Conservation (phyloP, 2,797 vertebrate genomes). For the Cynopterus sphinx region DNA sequence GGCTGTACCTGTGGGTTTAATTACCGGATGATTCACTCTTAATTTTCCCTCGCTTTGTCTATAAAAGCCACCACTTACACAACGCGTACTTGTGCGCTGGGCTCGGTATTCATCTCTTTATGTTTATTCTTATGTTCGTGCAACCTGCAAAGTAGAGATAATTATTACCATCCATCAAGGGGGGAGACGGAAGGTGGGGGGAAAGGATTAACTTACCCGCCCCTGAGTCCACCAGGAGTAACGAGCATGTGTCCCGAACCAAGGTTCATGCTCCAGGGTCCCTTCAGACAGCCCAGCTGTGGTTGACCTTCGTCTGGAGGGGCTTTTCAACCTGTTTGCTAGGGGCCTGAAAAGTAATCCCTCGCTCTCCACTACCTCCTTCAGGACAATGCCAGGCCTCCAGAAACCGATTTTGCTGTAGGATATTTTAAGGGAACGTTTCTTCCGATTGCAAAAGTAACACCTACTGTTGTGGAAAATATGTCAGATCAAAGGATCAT, state of each 20-base stretch:
- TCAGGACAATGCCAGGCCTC: neutral
- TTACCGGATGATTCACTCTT: neutral
- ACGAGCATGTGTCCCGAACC: neutral
- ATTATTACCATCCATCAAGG: accelerated
- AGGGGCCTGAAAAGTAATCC: neutral
- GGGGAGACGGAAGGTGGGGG: too few relatives aligned
- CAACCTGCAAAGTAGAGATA: neutral
- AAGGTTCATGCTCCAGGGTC: neutral
- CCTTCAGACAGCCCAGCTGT: accelerated
- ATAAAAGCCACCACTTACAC: accelerated
- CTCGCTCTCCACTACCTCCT: too few relatives aligned
- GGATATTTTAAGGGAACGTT: neutral
- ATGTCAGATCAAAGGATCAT: neutral
- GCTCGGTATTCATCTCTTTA: accelerated
- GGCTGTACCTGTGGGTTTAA: neutral
- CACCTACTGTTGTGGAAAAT: neutral
- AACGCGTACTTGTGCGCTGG: accelerated
- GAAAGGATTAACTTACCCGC: neutral
- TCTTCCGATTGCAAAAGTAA: neutral
- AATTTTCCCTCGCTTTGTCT: neutral
- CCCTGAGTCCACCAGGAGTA: neutral
- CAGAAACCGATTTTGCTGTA: neutral
- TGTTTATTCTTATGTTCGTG: neutral
- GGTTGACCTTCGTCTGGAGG: neutral
- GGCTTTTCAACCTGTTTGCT: too few relatives aligned